These are phyloP conservation scores for Salvelinus sp. DNA, from an alignment of 2,113 vertebrate species.

Conservation along the genomic window DNA sequence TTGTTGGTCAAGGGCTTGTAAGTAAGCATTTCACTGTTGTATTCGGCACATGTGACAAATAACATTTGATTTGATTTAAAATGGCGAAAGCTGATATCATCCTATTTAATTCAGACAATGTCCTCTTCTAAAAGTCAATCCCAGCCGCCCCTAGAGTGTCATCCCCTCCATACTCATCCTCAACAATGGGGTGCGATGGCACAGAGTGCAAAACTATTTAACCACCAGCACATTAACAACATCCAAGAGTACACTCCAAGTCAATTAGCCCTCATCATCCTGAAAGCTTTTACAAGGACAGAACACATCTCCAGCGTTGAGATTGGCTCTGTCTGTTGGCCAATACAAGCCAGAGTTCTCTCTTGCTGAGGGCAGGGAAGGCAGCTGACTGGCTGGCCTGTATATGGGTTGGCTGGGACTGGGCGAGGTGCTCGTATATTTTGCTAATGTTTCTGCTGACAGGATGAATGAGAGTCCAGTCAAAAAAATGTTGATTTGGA, in stretches of 20 bases:
- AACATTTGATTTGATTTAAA: no score
- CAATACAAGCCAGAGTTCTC: background rate
- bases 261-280: background rate
- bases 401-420: no score
- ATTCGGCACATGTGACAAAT: no score
- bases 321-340: background rate
- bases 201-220: background rate
- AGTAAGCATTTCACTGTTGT: no score
- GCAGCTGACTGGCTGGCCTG: background rate
- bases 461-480: background rate
- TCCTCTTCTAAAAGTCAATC: no score
- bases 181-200: no score
- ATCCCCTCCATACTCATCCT: no score
- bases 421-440: background rate
- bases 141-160: no score
- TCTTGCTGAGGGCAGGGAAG: background rate
- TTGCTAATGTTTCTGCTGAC: background rate
- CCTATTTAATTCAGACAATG: no score
- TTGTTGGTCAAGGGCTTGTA: no score
- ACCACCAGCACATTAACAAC: background rate
- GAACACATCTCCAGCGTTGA: background rate
- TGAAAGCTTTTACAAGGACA: slow-evolving; percentile 12
- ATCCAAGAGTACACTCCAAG: background rate
- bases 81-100: no score
- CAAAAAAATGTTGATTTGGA: background rate